Percentiles rank a stretch among this genome's conserved stretches.
These are phyloP conservation scores for Actenoides hombroni DNA, from an alignment of 2,113 vertebrate genomes.

Conservation along the genomic window DNA sequence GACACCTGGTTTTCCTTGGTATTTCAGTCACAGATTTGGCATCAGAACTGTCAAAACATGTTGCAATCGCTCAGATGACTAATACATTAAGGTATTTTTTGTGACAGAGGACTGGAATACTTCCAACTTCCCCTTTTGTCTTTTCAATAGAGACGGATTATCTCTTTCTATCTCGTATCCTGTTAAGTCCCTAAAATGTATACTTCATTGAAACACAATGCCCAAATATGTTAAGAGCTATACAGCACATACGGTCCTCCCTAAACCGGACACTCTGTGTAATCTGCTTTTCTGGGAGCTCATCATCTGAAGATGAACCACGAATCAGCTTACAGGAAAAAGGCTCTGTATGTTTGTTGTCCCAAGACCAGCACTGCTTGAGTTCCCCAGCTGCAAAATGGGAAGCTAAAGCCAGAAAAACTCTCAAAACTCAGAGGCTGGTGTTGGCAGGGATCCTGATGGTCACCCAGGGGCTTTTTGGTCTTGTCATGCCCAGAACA, in stretches of 20 bases:
- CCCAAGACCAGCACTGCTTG: background rate
- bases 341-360: background rate
- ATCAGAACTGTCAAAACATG: background rate
- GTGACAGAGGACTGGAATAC: background rate
- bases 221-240: background rate
- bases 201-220: background rate
- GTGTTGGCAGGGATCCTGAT: background rate
- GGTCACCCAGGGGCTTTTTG: background rate
- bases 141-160: background rate
- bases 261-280: background rate
- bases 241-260: background rate
- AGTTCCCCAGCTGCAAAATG: background rate
- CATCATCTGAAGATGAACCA: background rate
- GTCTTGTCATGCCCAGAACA: background rate
- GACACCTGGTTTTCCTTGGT: background rate
- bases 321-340: background rate
- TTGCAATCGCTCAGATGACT: background rate
- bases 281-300: background rate
- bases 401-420: background rate
- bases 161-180: background rate
- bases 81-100: constrained; percentile 20
- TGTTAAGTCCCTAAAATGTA: background rate
- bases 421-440: background rate
- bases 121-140: background rate
- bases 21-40: background rate